phyloP scores from a whole-genome alignment of 2,797 vertebrate genomes.

The Mormyrus hasselquistii region DNA sequence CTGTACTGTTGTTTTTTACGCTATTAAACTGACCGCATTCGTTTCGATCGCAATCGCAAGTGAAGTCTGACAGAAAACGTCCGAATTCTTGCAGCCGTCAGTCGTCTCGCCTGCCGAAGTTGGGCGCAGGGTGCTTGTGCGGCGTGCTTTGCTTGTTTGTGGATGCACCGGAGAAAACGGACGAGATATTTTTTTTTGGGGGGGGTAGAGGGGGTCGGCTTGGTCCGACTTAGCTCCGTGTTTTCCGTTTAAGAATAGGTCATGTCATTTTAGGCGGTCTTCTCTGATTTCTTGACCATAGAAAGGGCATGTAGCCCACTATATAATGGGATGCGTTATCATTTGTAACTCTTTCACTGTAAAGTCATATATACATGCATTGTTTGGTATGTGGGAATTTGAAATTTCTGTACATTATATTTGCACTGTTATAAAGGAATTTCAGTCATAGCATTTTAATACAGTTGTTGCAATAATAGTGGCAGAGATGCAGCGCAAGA shows the following conservation, averaged over 20 bases:
- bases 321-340: not conserved
- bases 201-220: constrained; percentile 30
- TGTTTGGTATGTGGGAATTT: not conserved
- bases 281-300: constrained; percentile 9
- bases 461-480: not conserved
- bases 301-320: not conserved
- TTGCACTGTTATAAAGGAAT: not conserved
- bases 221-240: constrained; percentile 32
- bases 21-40: not conserved
- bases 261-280: constrained; percentile 50
- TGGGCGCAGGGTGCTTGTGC: not conserved
- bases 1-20: not conserved
- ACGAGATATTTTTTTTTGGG: constrained; percentile 2
- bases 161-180: constrained; percentile 30
- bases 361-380: not conserved
- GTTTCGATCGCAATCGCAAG: not conserved
- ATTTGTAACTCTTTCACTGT: not conserved
- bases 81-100: not conserved
- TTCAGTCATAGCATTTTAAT: not conserved
- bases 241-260: constrained; percentile 33
- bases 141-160: not conserved
- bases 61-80: not conserved
- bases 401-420: not conserved
- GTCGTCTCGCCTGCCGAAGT: constrained; percentile 11
- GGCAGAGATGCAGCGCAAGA: not conserved